Conservation (phyloP, 2,888 invertebrate genomes). For the Lycophotia porphyrea region DNA sequence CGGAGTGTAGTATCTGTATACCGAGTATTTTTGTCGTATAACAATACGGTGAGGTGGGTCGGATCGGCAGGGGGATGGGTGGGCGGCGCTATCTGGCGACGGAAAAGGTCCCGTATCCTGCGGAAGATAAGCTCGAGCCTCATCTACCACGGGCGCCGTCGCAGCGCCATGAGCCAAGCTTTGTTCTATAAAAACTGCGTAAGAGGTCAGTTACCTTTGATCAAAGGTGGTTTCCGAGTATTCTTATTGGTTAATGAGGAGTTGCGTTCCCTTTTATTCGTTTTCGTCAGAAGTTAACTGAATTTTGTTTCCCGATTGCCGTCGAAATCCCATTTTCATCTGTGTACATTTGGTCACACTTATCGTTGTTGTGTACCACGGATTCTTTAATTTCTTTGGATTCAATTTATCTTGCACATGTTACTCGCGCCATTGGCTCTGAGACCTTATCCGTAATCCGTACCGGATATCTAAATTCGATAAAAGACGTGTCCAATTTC, state of each 20-base stretch:
- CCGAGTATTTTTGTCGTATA: constrained; percentile 41
- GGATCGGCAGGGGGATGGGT: constrained; percentile 38
- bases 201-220: constrained; percentile 8
- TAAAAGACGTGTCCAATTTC: constrained; percentile 51
- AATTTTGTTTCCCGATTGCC: background rate
- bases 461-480: constrained; percentile 48
- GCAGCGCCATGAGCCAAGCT: constrained; percentile 42
- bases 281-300: constrained; percentile 7
- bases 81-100: constrained; percentile 67
- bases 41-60: constrained; percentile 51
- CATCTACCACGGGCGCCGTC: constrained; percentile 69
- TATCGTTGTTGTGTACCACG: background rate
- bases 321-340: background rate
- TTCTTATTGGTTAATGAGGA: constrained; percentile 7
- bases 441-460: constrained; percentile 16
- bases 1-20: constrained; percentile 22
- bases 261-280: constrained; percentile 9
- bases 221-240: constrained; percentile 23
- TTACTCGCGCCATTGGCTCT: constrained; percentile 5
- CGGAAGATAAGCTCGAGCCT: constrained; percentile 80
- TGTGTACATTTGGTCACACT: background rate
- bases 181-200: constrained; percentile 53
- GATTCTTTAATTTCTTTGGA: constrained; percentile 13
- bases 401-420: constrained; percentile 36
- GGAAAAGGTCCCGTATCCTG: constrained; percentile 82